A percentile compares a stretch with the other conserved stretches of the same genome.
These are phyloP conservation scores for Lithophane semibrunnea DNA, from an alignment of 2,888 invertebrate genomes.

Conservation along the genomic window DNA sequence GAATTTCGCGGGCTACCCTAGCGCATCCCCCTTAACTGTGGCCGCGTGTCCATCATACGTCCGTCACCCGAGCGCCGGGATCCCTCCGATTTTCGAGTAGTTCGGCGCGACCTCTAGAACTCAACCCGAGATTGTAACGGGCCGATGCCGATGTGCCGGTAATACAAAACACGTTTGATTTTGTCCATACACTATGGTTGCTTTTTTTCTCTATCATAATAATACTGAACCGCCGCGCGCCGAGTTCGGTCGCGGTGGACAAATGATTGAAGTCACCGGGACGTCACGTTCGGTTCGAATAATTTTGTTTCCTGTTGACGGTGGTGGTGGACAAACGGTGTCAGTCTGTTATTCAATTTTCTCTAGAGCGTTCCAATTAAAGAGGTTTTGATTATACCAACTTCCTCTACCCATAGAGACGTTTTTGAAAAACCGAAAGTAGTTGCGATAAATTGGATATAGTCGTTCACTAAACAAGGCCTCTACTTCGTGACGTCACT, in stretches of 20 bases:
- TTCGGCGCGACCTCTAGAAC: too few species aligned
- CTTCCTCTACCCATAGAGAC: background rate
- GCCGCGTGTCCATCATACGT: too few species aligned
- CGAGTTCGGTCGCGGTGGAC: background rate
- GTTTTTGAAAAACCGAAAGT: constrained; percentile 52
- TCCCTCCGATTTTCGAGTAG: too few species aligned
- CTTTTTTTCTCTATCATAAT: too few species aligned
- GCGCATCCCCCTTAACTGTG: too few species aligned
- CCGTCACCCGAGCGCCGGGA: too few species aligned
- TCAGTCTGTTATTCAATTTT: background rate
- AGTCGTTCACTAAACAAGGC: constrained; percentile 61
- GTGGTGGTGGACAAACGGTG: background rate
- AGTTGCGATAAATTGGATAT: constrained; percentile 68
- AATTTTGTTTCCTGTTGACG: background rate
- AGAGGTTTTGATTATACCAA: constrained; percentile 22
- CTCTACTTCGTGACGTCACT: constrained; percentile 49
- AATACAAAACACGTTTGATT: too few species aligned
- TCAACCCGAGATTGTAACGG: too few species aligned
- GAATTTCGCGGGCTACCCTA: too few species aligned
- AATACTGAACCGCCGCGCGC: background rate
- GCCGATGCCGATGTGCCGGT: too few species aligned
- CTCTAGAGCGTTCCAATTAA: constrained; percentile 16
- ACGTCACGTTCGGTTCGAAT: background rate
- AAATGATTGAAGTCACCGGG: background rate
- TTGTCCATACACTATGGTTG: too few species aligned